Base-by-base conservation (phyloP, 2,888 invertebrate genomes). In the Perithous albicinctus region DNA sequence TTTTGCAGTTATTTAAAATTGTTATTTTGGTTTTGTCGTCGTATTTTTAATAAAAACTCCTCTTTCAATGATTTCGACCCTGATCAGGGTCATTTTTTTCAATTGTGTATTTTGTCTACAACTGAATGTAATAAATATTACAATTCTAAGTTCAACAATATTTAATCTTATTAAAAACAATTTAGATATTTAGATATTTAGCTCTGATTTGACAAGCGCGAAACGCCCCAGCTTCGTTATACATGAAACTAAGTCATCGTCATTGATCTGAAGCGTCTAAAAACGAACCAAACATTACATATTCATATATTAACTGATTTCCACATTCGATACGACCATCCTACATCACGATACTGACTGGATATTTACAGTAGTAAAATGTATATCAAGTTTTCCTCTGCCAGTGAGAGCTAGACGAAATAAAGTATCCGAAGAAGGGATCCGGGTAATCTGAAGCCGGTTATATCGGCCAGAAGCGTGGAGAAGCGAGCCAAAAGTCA, bases 401-500 rank as follows among this genome's bases (percentile, higher is more conserved):
- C 23, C 66, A 26, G 32, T 26, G 29, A 51, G 12, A 48, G 38
- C 64, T 66, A 20, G 69, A 75, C 69, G 78, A 38, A 75, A 80
- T 70, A 74, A 70, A 79, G 8, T 18, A 32, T 35, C 70, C 5
- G 41, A 63, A 26, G 72, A 74, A 41, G 59, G 78, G 75, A 77
- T 78, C 46, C 59, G 61, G 46, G 78, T 80, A 78, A 75, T 84
- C 83, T 66, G 78, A 48, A 46, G 29, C 56, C 54, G 26, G 74
- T 70, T 81, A 78, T 81, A 78, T 75, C 80, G 76, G 76, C 66
- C 59, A 32, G 61, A 15, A 29, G 38, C 59, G 72, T 59, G 69
- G 61, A 61, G 66, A 75, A 78, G 74, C 48, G 76, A 75, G 70
- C 75, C 80, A 74, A 59, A 59, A 83, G 79, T 88, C 91, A 91